phyloP scores from a whole-genome alignment of 2,113 vertebrate genomes.

The Barbus barbus region DNA sequence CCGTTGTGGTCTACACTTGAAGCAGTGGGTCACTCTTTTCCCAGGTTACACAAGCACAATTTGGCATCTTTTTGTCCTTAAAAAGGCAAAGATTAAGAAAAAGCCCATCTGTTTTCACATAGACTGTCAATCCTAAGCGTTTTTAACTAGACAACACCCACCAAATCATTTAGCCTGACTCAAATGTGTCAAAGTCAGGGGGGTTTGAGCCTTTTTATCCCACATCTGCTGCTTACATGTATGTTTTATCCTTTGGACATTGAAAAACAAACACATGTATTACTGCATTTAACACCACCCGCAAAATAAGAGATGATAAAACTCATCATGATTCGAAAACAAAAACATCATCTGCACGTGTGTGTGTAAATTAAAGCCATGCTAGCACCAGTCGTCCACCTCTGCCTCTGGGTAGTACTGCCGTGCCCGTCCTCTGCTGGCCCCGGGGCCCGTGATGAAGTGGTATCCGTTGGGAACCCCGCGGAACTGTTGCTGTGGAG shows the following conservation, averaged over 20 bases:
- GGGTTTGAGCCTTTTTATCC: neutral
- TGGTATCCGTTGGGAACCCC: slow-evolving; percentile 89
- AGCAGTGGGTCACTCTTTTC: slow-evolving; percentile 41
- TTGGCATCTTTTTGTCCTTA: slow-evolving; percentile 34
- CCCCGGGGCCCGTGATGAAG: slow-evolving; percentile 73
- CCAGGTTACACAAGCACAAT: slow-evolving; percentile 15
- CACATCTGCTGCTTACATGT: slow-evolving; percentile 4
- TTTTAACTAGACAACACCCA: slow-evolving; percentile 11
- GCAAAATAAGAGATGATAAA: slow-evolving; percentile 85
- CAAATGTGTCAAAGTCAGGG: neutral
- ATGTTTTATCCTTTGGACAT: slow-evolving; percentile 13
- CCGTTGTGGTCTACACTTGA: neutral
- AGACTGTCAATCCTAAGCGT: neutral
- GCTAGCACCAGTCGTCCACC: slow-evolving; percentile 95
- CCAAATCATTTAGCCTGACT: neutral
- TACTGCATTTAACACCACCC: slow-evolving; percentile 18
- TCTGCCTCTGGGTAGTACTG: slow-evolving; percentile 85
- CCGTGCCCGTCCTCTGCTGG: slow-evolving; percentile 72
- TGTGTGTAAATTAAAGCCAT: slow-evolving; percentile 63
- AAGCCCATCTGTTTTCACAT: slow-evolving; percentile 9
- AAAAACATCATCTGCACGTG: slow-evolving; percentile 61
- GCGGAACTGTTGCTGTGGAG: slow-evolving; percentile 83
- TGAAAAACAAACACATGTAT: slow-evolving; percentile 44
- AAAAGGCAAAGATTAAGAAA: slow-evolving; percentile 29
- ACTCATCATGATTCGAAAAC: slow-evolving; percentile 81